A percentile compares a stretch with the other conserved stretches of the same genome.
Conservation (phyloP, 2,113 vertebrate species). For the Sapayoa aenigma region DNA sequence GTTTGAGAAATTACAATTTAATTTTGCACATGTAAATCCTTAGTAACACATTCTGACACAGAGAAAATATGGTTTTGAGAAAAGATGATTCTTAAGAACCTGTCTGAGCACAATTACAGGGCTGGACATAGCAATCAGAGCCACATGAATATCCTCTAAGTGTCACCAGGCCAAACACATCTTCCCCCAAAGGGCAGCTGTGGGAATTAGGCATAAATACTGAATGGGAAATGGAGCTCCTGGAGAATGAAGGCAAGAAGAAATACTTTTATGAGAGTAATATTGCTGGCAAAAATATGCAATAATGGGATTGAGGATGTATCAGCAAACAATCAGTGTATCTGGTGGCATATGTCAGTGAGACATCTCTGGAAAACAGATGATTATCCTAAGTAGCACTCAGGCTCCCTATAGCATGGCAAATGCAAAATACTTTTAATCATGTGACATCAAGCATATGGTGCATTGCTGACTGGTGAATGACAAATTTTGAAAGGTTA, state of each 20-base stretch:
- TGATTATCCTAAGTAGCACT: neutral
- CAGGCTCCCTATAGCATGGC: neutral
- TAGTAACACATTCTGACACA: neutral
- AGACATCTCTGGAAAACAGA: conserved; percentile 1
- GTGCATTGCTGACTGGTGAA: conserved; percentile 14
- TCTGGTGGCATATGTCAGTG: conserved; percentile 27
- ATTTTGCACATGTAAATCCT: neutral
- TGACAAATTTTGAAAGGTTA: conserved; percentile 54
- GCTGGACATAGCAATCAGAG: neutral
- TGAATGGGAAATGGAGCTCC: neutral
- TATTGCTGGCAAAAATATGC: neutral
- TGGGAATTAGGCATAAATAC: neutral
- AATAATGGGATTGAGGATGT: neutral
- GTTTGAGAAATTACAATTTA: neutral
- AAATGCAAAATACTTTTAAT: conserved; percentile 25
- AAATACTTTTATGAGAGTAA: neutral
- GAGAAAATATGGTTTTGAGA: neutral
- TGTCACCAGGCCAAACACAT: neutral
- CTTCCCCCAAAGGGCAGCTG: neutral
- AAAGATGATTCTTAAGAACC: neutral
- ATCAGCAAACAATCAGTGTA: conserved; percentile 9
- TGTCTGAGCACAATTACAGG: neutral
- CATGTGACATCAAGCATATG: conserved; percentile 58
- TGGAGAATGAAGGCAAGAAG: neutral
- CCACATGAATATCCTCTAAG: neutral